A percentile compares a stretch with the other conserved stretches of the same genome.
Conservation (phyloP, 2,113 vertebrate genomes). For the Anolis sagrei region DNA sequence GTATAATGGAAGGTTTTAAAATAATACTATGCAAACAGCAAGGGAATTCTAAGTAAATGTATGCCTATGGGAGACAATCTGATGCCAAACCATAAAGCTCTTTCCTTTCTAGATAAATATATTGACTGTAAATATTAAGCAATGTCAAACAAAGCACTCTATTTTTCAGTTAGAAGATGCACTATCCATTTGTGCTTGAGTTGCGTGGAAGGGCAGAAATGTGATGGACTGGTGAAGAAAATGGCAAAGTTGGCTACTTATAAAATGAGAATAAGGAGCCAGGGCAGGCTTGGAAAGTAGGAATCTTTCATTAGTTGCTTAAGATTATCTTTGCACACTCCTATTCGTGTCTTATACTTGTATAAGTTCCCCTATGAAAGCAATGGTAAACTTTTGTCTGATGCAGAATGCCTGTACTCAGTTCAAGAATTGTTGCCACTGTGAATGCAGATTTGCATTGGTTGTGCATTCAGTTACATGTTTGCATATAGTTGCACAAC, state of each 20-base stretch:
- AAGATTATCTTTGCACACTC: background rate
- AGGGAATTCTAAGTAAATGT: constrained; percentile 40
- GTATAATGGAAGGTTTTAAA: constrained; percentile 32
- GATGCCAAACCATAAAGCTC: constrained; percentile 44
- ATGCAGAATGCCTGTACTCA: no score
- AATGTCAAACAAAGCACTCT: constrained; percentile 12
- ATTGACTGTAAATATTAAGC: constrained; percentile 20
- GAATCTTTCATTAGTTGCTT: background rate
- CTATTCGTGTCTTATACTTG: no score
- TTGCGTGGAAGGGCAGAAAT: background rate
- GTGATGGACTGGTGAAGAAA: background rate
- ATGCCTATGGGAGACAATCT: constrained; percentile 49
- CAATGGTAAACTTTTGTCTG: no score
- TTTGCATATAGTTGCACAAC: no score
- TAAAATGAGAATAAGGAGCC: background rate
- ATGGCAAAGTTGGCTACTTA: background rate
- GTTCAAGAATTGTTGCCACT: no score
- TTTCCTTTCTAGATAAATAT: constrained; percentile 38
- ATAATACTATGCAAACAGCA: constrained; percentile 45
- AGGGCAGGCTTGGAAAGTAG: background rate
- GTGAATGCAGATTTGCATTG: no score
- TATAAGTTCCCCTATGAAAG: no score
- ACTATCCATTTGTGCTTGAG: background rate
- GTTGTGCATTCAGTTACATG: no score
- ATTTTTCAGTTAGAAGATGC: background rate